Percentiles rank a stretch among this genome's conserved stretches.
Conservation (phyloP, 2,113 vertebrate genomes). For the Geococcyx californianus region DNA sequence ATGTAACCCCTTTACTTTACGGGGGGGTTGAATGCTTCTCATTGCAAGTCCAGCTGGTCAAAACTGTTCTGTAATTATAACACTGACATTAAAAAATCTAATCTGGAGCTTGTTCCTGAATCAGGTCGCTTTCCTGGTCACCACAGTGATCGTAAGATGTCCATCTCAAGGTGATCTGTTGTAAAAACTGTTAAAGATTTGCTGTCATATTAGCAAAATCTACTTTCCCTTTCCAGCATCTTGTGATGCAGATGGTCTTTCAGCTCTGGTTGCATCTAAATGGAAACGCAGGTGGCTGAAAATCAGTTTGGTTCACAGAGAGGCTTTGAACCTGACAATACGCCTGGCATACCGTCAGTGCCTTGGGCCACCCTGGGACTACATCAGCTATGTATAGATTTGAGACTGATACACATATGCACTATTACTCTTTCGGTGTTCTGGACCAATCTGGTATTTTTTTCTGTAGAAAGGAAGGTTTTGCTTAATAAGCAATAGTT, state of each 20-base stretch:
- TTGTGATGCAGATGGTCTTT: not conserved
- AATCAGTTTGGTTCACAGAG: not conserved
- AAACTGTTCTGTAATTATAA: no score
- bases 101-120: not conserved
- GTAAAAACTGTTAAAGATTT: not conserved
- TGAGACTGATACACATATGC: accelerated
- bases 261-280: not conserved
- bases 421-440: accelerated
- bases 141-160: not conserved
- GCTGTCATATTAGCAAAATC: not conserved
- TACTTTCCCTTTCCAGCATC: not conserved
- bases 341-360: accelerated
- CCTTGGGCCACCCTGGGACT: not conserved
- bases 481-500: not conserved
- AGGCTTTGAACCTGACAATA: not conserved
- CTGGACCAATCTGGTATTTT: not conserved
- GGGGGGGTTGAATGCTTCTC: not conserved
- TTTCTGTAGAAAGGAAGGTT: accelerated
- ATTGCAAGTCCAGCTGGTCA: not conserved
- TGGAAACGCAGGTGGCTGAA: not conserved
- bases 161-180: accelerated
- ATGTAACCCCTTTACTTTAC: accelerated
- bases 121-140: not conserved
- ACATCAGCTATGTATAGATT: accelerated
- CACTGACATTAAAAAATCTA: not conserved